Base-by-base conservation (phyloP, 2,113 vertebrate genomes). In the Upupa epops region DNA sequence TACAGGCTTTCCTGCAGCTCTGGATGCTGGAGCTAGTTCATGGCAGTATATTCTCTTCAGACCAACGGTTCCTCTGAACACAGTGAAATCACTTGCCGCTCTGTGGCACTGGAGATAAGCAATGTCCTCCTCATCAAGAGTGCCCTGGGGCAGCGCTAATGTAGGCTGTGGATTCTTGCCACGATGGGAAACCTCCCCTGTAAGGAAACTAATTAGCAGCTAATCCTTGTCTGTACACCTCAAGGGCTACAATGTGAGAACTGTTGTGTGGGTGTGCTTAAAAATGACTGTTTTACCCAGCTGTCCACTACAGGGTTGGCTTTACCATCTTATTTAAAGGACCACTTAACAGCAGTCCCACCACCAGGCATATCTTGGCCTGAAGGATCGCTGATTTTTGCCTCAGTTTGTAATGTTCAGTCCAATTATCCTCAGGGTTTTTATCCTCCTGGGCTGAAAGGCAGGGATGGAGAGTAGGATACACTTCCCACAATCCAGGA, bases 181-280 rank as follows among this genome's bases (percentile, higher is more conserved):
- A 45, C 0, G 0, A 28, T 66, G 58, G 77, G 59, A 86, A 92
- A 93, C 90, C 61, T 92, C 70, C 82, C n/a, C 69, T 75, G 87
- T 40, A 86, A 85, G 89, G 74, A 95, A 96, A 90, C 95, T 89
- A 93, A 74, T 69, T 93, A 85, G 78, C 52, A 89, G 68, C 74
- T 93, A 93, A 88, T 94, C 82, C 93, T 93, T 90, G 86, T 89
- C 65, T 94, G 60, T 93, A 90, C 49, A 51, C 70, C 76, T 89
- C 86, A 74, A 92, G 78, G 78, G 49, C 34, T 84, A 61, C 65
- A 24, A 26, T 72, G 59, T 95, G 66, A 84, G 81, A 95, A 92
- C 83, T 91, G 77, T 83, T 49, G 37, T 74, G 87, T 63, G 76
- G 28, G 12, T 46, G 52, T 82, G 34, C 79, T 96, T 96, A 28